A percentile compares a stretch with the other conserved stretches of the same genome.
Conservation (phyloP, 2,888 invertebrate species). For the Agonopterix arenella region DNA sequence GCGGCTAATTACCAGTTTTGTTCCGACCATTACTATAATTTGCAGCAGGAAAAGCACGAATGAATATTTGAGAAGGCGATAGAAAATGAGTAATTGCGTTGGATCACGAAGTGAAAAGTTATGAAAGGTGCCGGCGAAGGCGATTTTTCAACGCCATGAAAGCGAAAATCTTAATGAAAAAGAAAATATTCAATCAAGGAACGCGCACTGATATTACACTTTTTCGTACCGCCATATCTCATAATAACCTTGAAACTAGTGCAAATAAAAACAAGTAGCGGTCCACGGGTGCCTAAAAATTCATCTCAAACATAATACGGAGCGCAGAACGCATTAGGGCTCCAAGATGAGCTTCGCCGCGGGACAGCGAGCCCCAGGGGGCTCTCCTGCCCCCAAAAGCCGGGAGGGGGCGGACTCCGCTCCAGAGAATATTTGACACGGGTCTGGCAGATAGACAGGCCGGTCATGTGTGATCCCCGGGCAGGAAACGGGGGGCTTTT, state of each 20-base stretch:
- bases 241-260: conserved; percentile 5
- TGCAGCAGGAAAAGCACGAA: conserved; percentile 70
- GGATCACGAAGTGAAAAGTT: conserved; percentile 77
- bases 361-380: conserved; percentile 73
- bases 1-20: conserved; percentile 66
- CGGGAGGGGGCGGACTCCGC: conserved; percentile 68
- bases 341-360: conserved; percentile 75
- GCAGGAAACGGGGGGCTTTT: conserved; percentile 72
- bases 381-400: conserved; percentile 49
- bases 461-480: conserved; percentile 76
- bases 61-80: conserved; percentile 76
- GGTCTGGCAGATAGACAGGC: conserved; percentile 77
- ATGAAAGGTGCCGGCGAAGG: conserved; percentile 71
- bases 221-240: conserved; percentile 3
- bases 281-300: conserved; percentile 54
- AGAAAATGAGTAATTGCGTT: conserved; percentile 71
- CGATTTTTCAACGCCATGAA: conserved; percentile 65
- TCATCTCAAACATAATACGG: conserved; percentile 61
- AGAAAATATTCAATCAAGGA: conserved; percentile 60
- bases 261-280: conserved; percentile 29
- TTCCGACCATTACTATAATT: conserved; percentile 69
- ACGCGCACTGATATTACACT: conserved; percentile 28
- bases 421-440: conserved; percentile 77
- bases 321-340: conserved; percentile 70
- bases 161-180: conserved; percentile 69